Conservation (phyloP, 2,113 vertebrate genomes). For the Anser brachyrhynchus region DNA sequence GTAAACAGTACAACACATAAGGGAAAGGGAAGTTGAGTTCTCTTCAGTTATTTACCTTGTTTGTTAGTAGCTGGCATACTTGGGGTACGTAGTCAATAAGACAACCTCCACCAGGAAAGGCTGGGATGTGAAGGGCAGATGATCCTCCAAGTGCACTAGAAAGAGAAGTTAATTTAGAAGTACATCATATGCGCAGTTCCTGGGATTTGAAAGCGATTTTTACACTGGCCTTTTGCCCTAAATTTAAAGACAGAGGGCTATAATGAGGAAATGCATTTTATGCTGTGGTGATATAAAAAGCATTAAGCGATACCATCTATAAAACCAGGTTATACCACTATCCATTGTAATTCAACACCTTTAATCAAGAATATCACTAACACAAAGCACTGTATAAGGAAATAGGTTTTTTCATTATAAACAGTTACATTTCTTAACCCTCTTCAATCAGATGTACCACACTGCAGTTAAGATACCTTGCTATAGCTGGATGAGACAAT, state of each 20-base stretch:
- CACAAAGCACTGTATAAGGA: not conserved
- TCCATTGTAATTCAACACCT: not conserved
- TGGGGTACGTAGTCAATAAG: conserved; percentile 98
- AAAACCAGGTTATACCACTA: not conserved
- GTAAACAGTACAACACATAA: not conserved
- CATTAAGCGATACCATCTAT: not conserved
- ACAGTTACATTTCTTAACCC: not conserved
- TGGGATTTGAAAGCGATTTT: not conserved
- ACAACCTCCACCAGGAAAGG: conserved; percentile 95
- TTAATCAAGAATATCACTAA: not conserved
- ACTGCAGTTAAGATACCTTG: not conserved
- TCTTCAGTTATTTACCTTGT: conserved; percentile 85
- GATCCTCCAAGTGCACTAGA: conserved; percentile 93
- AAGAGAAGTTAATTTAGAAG: conserved; percentile 39
- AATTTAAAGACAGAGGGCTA: not conserved
- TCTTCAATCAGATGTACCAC: not conserved
- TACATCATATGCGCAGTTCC: not conserved
- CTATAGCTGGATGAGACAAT: not conserved
- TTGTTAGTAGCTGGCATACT: conserved; percentile 96
- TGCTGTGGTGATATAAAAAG: not conserved
- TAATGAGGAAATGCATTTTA: not conserved
- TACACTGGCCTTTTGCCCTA: not conserved
- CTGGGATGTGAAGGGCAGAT: conserved; percentile 95
- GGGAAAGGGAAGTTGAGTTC: not conserved
- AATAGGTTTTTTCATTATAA: not conserved